These are phyloP conservation scores for Pseudorasbora parva DNA, from an alignment of 2,113 vertebrate species.

Conservation along the genomic window DNA sequence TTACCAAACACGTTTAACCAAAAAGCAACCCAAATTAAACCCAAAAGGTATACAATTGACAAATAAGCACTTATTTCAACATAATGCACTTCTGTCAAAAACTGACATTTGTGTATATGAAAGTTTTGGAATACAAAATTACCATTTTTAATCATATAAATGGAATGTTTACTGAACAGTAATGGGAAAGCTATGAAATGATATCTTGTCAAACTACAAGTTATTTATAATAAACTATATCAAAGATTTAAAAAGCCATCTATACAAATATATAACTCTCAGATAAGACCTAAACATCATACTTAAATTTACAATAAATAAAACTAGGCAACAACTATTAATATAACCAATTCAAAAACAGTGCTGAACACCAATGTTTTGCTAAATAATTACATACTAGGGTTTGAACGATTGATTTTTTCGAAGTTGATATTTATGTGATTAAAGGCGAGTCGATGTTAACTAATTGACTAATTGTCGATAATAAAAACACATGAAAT, in stretches of 20 bases:
- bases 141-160: background rate
- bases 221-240: background rate
- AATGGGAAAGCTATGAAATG: background rate
- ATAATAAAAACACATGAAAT: no score
- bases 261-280: background rate
- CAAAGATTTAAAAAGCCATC: background rate
- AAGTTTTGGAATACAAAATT: background rate
- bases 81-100: background rate
- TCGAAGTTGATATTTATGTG: no score
- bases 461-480: no score
- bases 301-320: background rate
- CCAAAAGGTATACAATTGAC: background rate
- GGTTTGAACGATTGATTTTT: no score
- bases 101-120: background rate
- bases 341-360: background rate
- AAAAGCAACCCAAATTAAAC: background rate
- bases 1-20: conserved; percentile 20
- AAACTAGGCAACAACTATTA: background rate
- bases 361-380: background rate
- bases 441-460: no score
- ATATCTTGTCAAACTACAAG: background rate
- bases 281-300: background rate
- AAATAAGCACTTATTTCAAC: background rate
- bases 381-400: background rate
- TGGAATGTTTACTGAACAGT: background rate